phyloP scores from a whole-genome alignment of 2,113 vertebrate species.

The Isichthys henryi region DNA sequence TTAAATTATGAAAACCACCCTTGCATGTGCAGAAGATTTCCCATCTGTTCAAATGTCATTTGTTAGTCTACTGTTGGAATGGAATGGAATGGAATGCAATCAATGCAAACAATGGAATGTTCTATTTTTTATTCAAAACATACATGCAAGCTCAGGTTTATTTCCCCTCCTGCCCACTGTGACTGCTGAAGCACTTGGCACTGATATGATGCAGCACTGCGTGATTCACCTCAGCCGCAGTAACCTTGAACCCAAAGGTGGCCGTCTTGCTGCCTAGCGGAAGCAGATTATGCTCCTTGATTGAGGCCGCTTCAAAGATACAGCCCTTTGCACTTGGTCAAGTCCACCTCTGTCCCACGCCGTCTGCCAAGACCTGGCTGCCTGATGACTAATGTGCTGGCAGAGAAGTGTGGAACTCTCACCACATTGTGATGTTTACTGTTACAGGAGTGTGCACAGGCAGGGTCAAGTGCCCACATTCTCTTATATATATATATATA shows the following conservation, averaged over 20 bases:
- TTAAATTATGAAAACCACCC: neutral
- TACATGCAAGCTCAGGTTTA: neutral
- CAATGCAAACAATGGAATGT: no score
- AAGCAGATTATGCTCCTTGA: constrained; percentile 4
- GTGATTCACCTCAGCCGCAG: neutral
- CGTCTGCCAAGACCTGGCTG: neutral
- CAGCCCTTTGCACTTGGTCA: constrained; percentile 2
- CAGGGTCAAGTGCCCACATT: neutral
- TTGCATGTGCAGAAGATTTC: neutral
- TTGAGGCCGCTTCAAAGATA: constrained; percentile 12
- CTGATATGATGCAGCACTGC: neutral
- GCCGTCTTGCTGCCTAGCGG: neutral
- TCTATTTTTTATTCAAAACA: neutral
- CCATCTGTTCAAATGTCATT: neutral
- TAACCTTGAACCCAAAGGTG: constrained; percentile 4
- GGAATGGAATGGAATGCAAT: no score
- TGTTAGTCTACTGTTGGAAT: neutral
- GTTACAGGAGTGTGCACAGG: neutral
- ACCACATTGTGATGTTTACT: neutral
- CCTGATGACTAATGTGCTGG: neutral
- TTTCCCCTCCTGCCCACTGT: neutral
- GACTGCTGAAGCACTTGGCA: neutral
- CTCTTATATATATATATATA: no score
- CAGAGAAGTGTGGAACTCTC: neutral
- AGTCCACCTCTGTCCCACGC: neutral